phyloP scores from a whole-genome alignment of 2,888 invertebrate genomes.

The Drosophila neotestacea region DNA sequence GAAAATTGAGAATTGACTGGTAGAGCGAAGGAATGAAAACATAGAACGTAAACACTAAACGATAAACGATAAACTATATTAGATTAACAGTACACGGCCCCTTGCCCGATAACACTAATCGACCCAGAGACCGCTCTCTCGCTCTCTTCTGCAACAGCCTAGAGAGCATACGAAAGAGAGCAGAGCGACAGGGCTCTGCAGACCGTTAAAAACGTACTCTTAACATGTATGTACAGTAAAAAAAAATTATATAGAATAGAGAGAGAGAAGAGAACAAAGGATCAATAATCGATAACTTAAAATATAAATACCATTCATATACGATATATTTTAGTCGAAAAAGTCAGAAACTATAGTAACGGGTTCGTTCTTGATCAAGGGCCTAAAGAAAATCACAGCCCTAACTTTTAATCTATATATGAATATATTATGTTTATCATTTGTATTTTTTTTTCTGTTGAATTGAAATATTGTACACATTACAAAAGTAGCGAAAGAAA shows the following conservation, averaged over 20 bases:
- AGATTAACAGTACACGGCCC: slow-evolving; percentile 20
- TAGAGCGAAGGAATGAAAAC: slow-evolving; percentile 19
- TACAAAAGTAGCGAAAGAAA: slow-evolving; percentile 55
- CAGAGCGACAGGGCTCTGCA: not conserved
- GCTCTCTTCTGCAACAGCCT: slow-evolving; percentile 44
- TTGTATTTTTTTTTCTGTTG: slow-evolving; percentile 18
- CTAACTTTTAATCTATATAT: slow-evolving; percentile 16
- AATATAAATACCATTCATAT: slow-evolving; percentile 4
- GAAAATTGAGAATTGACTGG: slow-evolving; percentile 13
- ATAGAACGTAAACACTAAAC: slow-evolving; percentile 2
- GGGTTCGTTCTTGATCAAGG: slow-evolving; percentile 5
- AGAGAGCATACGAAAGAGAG: slow-evolving; percentile 37
- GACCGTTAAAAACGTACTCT: slow-evolving; percentile 4
- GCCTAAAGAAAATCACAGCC: slow-evolving; percentile 15
- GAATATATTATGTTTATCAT: slow-evolving; percentile 18
- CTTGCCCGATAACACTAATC: slow-evolving; percentile 8
- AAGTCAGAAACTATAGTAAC: slow-evolving; percentile 8
- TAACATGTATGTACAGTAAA: slow-evolving; percentile 32
- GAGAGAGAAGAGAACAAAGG: not conserved
- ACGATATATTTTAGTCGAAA: not conserved
- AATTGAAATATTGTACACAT: slow-evolving; percentile 50
- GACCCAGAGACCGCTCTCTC: slow-evolving; percentile 48
- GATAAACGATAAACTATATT: slow-evolving; percentile 15
- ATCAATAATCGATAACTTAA: slow-evolving; percentile 3
- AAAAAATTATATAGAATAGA: not conserved